Base-by-base conservation (phyloP, 2,888 invertebrate genomes). In the Ditula angustiorana region DNA sequence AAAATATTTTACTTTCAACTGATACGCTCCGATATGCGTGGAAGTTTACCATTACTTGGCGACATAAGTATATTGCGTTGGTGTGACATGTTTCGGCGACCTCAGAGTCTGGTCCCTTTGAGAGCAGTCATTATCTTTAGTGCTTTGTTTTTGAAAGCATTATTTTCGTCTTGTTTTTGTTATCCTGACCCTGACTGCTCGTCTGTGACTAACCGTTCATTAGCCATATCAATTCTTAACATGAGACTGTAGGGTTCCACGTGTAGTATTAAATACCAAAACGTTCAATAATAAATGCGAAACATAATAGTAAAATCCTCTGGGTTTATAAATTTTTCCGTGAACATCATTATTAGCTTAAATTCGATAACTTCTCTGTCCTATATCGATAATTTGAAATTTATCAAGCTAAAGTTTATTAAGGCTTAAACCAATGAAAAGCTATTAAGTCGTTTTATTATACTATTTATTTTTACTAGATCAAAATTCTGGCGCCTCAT, bases 11-110 rank as follows among this genome's bases (percentile, higher is more conserved):
- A 10, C 19, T 41, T 19, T 41, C 8, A 7, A 16, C 13, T 37
- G 16, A 41, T 33, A 33, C 10, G 19, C 41, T 10, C 41, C 41
- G 41, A 2, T 19, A 41, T 10, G 37, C 37, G n/a, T 37, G 37
- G 37, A n/a, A n/a, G n/a, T 13, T 37, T 16, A 16, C 37, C 37
- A 37, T 33, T 37, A 37, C 13, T 41, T 19, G 41, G 16, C 8
- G 10, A 41, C 10, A 21, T 44, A 23, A 46, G 23, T 46, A 11
- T 46, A n/a, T 46, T 46, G 23, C 23, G 46, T 23, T 76, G 74
- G 76, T 67, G 67, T 65, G 73, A 52, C 44, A 33, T 44, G 41
- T 26, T 23, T 2, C 30, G 41, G 13, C 30, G 52, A 4, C 60
- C 60, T 46, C 53, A 11, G 46, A 47, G 37, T 37, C 19, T n/a